These are phyloP conservation scores for Dicycla oo DNA, from an alignment of 2,888 invertebrate genomes.

Conservation along the genomic window DNA sequence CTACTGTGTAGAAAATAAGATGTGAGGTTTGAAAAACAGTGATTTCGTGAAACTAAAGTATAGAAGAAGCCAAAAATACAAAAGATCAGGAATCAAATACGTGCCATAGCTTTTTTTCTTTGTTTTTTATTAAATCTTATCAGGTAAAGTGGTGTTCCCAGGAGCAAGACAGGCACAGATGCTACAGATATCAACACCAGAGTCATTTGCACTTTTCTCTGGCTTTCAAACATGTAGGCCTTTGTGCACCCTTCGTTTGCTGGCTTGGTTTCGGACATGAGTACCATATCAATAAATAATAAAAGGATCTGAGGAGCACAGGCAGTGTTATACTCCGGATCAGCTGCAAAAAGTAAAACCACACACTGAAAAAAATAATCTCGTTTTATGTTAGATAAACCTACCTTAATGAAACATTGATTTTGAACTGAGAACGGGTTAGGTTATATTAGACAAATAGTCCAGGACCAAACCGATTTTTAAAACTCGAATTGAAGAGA, in stretches of 20 bases:
- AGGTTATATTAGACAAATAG: too few species aligned
- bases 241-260: conserved; percentile 80
- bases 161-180: conserved; percentile 93
- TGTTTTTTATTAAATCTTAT: conserved; percentile 64
- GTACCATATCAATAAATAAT: conserved; percentile 94
- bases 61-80: not conserved
- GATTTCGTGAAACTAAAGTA: not conserved
- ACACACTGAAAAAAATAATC: not conserved
- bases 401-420: too few species aligned
- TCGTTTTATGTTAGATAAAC: too few species aligned
- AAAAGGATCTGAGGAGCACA: conserved; percentile 95
- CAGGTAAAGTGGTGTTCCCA: conserved; percentile 93
- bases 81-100: conserved; percentile 1
- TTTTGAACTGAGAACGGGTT: too few species aligned
- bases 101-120: conserved; percentile 64
- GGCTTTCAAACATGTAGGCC: conserved; percentile 90
- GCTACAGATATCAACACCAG: conserved; percentile 90
- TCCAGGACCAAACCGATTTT: too few species aligned
- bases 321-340: conserved; percentile 73
- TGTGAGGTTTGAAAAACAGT: not conserved
- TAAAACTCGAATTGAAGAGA: too few species aligned
- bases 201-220: conserved; percentile 89
- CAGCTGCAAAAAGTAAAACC: conserved; percentile 60
- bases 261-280: conserved; percentile 81
- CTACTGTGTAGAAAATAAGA: too few species aligned